A percentile compares a stretch with the other conserved stretches of the same genome.
Conservation (phyloP, 1,140 invertebrate species). For the Caenorhabditis inopinata region DNA sequence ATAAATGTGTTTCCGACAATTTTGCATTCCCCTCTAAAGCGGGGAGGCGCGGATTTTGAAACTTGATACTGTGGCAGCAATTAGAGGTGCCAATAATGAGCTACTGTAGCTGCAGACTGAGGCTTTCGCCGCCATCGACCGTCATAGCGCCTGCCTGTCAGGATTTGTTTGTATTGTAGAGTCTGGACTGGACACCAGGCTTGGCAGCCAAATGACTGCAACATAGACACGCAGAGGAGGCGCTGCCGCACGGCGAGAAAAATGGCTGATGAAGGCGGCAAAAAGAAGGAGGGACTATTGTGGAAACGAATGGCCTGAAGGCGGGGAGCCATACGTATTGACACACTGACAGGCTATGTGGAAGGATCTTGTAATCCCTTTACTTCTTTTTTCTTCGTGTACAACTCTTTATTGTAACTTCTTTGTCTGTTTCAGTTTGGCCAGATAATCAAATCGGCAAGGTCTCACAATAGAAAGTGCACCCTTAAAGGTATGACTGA, state of each 20-base stretch:
- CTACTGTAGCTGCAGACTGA: conserved; percentile 3
- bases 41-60: neutral
- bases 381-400: neutral
- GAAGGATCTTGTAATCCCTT: neutral
- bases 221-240: conserved; percentile 27
- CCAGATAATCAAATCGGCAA: neutral
- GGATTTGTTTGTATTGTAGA: conserved; percentile 31
- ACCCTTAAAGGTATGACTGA: neutral
- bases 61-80: conserved; percentile 19
- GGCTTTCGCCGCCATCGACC: neutral
- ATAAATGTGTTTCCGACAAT: conserved; percentile 1
- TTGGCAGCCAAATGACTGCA: conserved; percentile 31
- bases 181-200: conserved; percentile 1
- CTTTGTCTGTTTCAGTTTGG: neutral
- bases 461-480: neutral
- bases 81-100: conserved; percentile 34
- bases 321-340: neutral
- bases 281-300: neutral
- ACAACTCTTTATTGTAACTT: neutral
- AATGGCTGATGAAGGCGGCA: conserved; percentile 1
- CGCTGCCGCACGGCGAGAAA: conserved; percentile 16
- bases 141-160: conserved; percentile 12
- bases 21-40: neutral
- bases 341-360: neutral
- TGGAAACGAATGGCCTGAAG: neutral